Evolutionary conservation across 2,113 vertebrate genomes (phyloP), one percentile per base, ranked within the genome.

Genomic region (Bos javanicus): DNA sequence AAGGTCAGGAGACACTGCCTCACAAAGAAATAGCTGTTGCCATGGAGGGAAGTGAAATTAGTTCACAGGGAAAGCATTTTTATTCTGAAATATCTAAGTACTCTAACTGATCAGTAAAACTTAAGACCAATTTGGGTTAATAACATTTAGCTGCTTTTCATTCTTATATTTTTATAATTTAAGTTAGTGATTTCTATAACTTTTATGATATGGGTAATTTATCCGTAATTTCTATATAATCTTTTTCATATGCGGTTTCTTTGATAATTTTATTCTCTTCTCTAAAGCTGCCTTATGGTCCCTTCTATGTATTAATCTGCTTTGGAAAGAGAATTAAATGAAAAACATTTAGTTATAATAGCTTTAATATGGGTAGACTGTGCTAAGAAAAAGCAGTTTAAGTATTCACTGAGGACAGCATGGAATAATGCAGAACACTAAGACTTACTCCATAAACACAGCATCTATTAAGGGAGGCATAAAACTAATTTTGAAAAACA

Each of bases 401-500:
- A 95, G 71, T 97, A 67, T 64, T 98, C 94, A 93, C 85, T 78
- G 81, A 94, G 19, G 71, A 89, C 48, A 86, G 97, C 59, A 81
- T 36, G 46, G 30, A 91, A 83, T 82, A 94, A 97, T 23, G 80
- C 48, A 92, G 5, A 96, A 86, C 17, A 92, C 16, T 25, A 43
- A 95, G 9, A 57, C 33, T 97, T 96, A 67, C 50, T 93, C 52
- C 97, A 52, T 88, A 97, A 97, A 97, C 84, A 96, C 17, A 95
- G 2, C 9, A 57, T 91, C 56, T 95, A 85, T 97, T 97, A 96
- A 14, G 21, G 48, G 62, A 98, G 81, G 23, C 81, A 54, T 82
- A 5, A n/a, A 97, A 97, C 23, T 96, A 50, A 92, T 96, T 95
- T 85, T 97, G 85, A 97, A 99, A 98, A 97, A 86, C 96, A 36